Percentiles rank a stretch among this genome's conserved stretches.
Evolutionary conservation across 2,113 vertebrate genomes (phyloP).

Genomic region (Mola mola): DNA sequence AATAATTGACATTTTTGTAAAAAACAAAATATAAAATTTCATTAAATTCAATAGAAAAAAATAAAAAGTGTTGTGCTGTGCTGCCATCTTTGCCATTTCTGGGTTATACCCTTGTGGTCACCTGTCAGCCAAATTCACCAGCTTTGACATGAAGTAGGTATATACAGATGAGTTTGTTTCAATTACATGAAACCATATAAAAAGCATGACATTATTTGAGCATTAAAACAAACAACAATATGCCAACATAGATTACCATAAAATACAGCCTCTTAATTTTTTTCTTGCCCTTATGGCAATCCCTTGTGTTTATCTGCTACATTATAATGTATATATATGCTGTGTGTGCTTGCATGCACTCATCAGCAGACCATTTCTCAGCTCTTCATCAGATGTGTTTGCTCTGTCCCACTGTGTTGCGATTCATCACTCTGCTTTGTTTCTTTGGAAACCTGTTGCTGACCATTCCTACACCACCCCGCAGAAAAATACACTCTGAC

Average conservation of each 20-base stretch:
- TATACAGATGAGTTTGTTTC: no score
- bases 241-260: neutral
- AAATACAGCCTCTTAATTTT: neutral
- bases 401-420: constrained; percentile 46
- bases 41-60: no score
- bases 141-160: no score
- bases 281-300: neutral
- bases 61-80: no score
- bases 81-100: no score
- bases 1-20: no score
- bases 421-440: constrained; percentile 56
- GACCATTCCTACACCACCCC: constrained; percentile 13
- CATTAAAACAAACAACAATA: neutral
- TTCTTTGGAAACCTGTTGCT: constrained; percentile 45
- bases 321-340: neutral
- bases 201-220: neutral
- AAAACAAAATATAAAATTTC: no score
- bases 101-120: no score
- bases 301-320: neutral
- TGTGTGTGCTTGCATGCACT: constrained; percentile 55
- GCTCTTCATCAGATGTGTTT: constrained; percentile 33
- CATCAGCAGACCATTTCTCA: constrained; percentile 63
- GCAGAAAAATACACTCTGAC: constrained; percentile 43
- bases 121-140: no score
- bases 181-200: neutral